phyloP scores from a whole-genome alignment of 2,113 vertebrate genomes.

The Crotalus tigris region DNA sequence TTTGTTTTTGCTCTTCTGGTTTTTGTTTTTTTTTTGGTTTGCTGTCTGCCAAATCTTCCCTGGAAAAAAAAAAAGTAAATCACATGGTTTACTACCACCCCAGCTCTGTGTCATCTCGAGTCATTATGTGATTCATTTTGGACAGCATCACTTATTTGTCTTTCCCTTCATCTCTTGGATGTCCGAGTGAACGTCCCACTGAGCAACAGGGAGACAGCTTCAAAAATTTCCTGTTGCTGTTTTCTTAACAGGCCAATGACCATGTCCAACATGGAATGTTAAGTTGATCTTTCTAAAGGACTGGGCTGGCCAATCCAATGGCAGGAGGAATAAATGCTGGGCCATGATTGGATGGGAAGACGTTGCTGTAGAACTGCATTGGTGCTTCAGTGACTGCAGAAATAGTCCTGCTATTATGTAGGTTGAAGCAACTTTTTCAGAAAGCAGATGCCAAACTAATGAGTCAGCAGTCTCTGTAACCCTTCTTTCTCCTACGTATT shows the following conservation, averaged over 20 bases:
- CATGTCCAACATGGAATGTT: slow-evolving; percentile 30
- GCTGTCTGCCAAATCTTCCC: slow-evolving; percentile 32
- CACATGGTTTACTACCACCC: slow-evolving; percentile 59
- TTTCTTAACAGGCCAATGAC: slow-evolving; percentile 54
- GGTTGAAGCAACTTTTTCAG: background rate
- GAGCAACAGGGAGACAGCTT: slow-evolving; percentile 43
- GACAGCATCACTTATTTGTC: slow-evolving; percentile 43
- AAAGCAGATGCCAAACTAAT: background rate
- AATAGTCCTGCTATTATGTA: background rate
- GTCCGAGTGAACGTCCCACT: slow-evolving; percentile 58
- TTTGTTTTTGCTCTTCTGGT: background rate
- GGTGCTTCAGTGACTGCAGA: background rate
- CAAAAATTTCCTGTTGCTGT: slow-evolving; percentile 42
- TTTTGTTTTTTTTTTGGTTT: background rate
- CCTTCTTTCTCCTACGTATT: background rate
- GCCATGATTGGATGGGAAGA: slow-evolving; percentile 50
- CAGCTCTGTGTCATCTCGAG: slow-evolving; percentile 54
- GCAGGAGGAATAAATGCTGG: slow-evolving; percentile 46
- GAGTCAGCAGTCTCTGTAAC: too few relatives aligned
- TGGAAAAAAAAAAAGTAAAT: slow-evolving; percentile 57
- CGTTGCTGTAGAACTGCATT: background rate
- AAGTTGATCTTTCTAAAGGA: slow-evolving; percentile 40
- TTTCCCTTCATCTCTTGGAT: slow-evolving; percentile 56
- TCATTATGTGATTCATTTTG: slow-evolving; percentile 29
- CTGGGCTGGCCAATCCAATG: slow-evolving; percentile 30